These are phyloP conservation scores for Eremophila alpestris DNA, from an alignment of 2,797 vertebrate genomes.

Conservation along the genomic window DNA sequence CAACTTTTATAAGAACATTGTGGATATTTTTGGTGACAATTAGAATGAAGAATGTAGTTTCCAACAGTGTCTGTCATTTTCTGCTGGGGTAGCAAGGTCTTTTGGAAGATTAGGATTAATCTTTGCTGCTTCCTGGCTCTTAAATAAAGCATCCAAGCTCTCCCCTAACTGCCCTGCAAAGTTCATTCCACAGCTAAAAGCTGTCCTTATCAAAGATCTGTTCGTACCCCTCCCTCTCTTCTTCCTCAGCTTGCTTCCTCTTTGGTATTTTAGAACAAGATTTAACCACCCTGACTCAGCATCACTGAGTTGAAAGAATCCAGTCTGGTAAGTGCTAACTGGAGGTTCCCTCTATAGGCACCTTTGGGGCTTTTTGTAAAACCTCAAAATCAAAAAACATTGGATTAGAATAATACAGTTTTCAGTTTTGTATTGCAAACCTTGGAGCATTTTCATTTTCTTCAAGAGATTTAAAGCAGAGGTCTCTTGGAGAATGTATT, in stretches of 20 bases:
- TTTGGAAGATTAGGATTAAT: slow-evolving; percentile 39
- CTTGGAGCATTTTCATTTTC: background rate
- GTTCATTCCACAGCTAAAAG: background rate
- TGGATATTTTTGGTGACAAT: background rate
- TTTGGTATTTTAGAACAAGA: background rate
- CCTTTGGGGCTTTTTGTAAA: background rate
- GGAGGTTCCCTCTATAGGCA: background rate
- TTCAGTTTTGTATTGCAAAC: background rate
- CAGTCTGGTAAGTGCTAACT: background rate
- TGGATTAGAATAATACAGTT: background rate
- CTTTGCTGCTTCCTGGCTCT: slow-evolving; percentile 18
- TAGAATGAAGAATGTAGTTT: background rate
- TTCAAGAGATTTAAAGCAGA: background rate
- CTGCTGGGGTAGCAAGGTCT: background rate
- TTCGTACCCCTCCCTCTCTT: background rate
- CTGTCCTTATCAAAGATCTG: background rate
- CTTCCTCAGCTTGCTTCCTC: background rate
- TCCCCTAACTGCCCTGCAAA: background rate
- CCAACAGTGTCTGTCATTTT: background rate
- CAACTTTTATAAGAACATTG: background rate
- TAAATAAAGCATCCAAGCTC: slow-evolving; percentile 19
- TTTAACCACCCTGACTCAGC: background rate
- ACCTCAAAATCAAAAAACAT: background rate
- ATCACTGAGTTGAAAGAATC: background rate
- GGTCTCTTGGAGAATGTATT: background rate